Conservation (phyloP, 2,797 vertebrate species). For the Pipistrellus kuhlii region DNA sequence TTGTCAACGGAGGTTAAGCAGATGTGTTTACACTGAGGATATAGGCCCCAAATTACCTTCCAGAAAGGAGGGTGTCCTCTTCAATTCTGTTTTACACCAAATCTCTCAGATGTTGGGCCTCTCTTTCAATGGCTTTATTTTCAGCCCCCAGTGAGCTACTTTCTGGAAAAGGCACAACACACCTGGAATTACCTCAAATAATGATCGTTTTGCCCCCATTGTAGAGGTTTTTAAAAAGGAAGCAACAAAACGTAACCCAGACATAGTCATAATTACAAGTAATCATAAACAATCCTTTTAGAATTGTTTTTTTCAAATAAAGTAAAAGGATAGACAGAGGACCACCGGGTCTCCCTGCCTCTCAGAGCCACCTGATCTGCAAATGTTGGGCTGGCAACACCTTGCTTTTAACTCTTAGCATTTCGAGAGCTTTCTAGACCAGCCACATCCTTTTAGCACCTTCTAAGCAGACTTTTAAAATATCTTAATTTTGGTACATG, state of each 20-base stretch:
- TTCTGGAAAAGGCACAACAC: slow-evolving; percentile 9
- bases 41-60: not conserved
- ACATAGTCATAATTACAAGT: not conserved
- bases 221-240: not conserved
- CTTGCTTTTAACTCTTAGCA: not conserved
- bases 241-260: not conserved
- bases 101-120: not conserved
- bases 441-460: not conserved
- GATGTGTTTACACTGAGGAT: not conserved
- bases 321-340: not conserved
- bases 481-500: not conserved
- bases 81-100: slow-evolving; percentile 39
- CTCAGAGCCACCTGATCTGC: not conserved
- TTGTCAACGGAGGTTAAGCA: not conserved
- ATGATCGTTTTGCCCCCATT: not conserved
- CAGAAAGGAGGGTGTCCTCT: not conserved
- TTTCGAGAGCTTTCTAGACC: not conserved
- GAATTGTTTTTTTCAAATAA: not conserved
- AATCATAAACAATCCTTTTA: not conserved
- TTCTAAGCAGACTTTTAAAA: not conserved
- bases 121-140: slow-evolving; percentile 6
- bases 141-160: not conserved
- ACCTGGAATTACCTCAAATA: slow-evolving; percentile 12
- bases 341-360: not conserved
- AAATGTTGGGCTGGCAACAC: not conserved